Base-by-base conservation (phyloP, 2,797 vertebrate species). In the Malurus splendens region DNA sequence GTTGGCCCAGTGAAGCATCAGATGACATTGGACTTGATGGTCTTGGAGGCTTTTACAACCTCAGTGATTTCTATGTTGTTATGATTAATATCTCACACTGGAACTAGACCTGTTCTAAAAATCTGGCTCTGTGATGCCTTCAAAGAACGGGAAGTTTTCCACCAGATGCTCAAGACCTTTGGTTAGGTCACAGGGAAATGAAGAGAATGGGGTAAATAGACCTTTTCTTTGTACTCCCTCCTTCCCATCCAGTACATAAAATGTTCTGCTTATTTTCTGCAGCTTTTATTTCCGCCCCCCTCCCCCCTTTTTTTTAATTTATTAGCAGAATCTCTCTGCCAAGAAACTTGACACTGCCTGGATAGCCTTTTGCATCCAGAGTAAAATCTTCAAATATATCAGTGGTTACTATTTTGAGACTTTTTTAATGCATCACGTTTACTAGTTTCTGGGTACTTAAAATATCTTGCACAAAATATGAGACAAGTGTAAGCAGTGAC, bases 101-200 rank as follows among this genome's bases (percentile, higher is more conserved):
- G 13, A 25, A 33, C 13, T 28, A 62, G 27, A 39, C 12, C 9
- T 73, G 25, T 12, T 33, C 33, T 42, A 32, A 48, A 79, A 30
- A 1, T 30, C 41, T 36, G 55, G 2, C 20, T 80, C 28, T 72
- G 0, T 23, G 41, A 19, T 4, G 2, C 7, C 18, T 77, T 19
- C 8, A 28, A 28, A 88, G 56, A 65, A 36, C 6, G 17, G 14
- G 17, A 56, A 73, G 6, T 33, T 78, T 82, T 78, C 25, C 9
- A 62, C 5, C 3, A 66, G 19, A 10, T 1, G 1, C 1, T 12
- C 9, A 47, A 27, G 5, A 56, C 18, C 4, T 32, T 78, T 48
- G 38, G 2, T 24, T 39, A 15, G 9, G 2, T 64, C 27, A 39
- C 11, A 38, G 48, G 15, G 14, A 75, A 75, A 55, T 1, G 1